Conservation (phyloP, 2,888 invertebrate genomes). For the Nomada goodeniana region DNA sequence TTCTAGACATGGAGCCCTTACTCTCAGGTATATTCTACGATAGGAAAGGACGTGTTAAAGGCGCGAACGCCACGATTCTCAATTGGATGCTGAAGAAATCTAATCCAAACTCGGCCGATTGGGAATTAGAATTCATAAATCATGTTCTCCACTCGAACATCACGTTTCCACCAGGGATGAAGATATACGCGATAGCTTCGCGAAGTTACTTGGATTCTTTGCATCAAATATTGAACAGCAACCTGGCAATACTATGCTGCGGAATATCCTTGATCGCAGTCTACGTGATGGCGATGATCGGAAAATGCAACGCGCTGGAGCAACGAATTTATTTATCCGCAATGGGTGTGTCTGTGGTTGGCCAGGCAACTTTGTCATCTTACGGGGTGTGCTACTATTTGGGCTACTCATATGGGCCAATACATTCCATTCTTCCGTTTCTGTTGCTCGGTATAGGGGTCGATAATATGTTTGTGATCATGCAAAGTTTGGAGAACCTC, state of each 20-base stretch:
- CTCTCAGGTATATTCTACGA: conserved; percentile 77
- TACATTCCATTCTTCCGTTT: conserved; percentile 84
- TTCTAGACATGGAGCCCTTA: conserved; percentile 77
- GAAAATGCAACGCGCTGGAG: conserved; percentile 80
- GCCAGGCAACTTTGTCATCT: conserved; percentile 81
- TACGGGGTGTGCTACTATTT: conserved; percentile 82
- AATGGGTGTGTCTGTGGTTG: conserved; percentile 82
- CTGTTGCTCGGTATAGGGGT: conserved; percentile 84
- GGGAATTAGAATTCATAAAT: conserved; percentile 79
- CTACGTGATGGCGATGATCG: conserved; percentile 82
- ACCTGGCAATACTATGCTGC: conserved; percentile 79
- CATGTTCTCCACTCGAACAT: conserved; percentile 75
- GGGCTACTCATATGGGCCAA: conserved; percentile 82
- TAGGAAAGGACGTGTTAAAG: conserved; percentile 70
- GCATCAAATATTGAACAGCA: conserved; percentile 79
- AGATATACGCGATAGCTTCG: conserved; percentile 79
- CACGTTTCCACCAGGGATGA: conserved; percentile 77
- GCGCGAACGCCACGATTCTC: conserved; percentile 81
- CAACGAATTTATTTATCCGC: conserved; percentile 81
- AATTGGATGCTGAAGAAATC: conserved; percentile 81
- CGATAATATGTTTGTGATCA: conserved; percentile 84
- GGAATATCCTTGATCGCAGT: conserved; percentile 81
- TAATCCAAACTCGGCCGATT: conserved; percentile 73
- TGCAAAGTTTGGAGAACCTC: conserved; percentile 81
- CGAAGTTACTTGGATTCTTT: conserved; percentile 81